phyloP scores from a whole-genome alignment of 2,888 invertebrate species.

The Lasioglossum marginatum region DNA sequence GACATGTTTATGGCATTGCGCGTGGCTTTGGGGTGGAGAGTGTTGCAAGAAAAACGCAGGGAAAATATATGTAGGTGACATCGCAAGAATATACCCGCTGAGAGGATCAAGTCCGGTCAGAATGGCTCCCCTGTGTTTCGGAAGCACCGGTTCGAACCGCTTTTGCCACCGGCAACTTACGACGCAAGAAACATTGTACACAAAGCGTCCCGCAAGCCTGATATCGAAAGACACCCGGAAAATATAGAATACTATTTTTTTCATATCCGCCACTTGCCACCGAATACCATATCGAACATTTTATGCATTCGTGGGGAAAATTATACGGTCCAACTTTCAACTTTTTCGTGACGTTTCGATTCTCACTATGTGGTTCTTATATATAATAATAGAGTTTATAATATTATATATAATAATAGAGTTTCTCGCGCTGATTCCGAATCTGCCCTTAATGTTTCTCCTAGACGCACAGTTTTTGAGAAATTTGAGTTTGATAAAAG shows the following conservation, averaged over 20 bases:
- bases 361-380: no score
- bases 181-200: conserved; percentile 1
- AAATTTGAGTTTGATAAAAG: no score
- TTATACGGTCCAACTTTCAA: no score
- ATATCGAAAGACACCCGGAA: conserved; percentile 5
- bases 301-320: neutral
- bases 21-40: conserved; percentile 32
- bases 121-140: conserved; percentile 55
- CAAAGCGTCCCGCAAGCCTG: neutral
- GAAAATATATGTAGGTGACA: conserved; percentile 38
- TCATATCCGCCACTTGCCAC: neutral
- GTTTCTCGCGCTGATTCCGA: no score
- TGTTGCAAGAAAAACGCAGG: conserved; percentile 34
- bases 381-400: no score
- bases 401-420: no score
- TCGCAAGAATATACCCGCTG: conserved; percentile 28
- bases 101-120: conserved; percentile 26
- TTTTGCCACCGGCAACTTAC: conserved; percentile 36
- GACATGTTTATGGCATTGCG: conserved; percentile 61
- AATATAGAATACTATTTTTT: neutral
- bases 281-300: neutral
- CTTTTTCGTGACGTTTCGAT: no score
- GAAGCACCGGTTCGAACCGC: conserved; percentile 30
- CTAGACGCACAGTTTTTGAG: no score
- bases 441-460: no score